Evolutionary conservation across 2,888 invertebrate genomes (phyloP).

Genomic region (Punctoribates punctum): DNA sequence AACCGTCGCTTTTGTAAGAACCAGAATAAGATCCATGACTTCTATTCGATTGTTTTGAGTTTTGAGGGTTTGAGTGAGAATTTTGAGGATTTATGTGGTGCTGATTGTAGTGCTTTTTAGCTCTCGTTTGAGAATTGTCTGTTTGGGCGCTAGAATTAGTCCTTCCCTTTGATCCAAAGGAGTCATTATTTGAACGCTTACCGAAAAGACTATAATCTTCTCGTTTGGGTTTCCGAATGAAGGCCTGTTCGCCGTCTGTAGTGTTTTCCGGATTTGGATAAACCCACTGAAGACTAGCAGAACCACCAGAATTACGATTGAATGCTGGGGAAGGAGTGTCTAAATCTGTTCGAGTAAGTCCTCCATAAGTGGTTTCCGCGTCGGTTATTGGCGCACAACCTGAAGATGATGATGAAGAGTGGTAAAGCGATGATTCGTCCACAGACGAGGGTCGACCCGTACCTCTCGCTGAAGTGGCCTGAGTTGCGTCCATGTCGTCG

Average conservation of each 20-base stretch:
- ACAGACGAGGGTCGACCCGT: constrained; percentile 64
- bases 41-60: neutral
- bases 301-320: constrained; percentile 42
- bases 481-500: constrained; percentile 25
- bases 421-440: constrained; percentile 73
- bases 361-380: constrained; percentile 29
- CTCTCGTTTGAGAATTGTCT: neutral
- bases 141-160: constrained; percentile 20
- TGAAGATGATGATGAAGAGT: constrained; percentile 77
- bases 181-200: constrained; percentile 1
- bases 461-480: neutral
- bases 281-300: constrained; percentile 45
- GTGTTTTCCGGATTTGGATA: constrained; percentile 38
- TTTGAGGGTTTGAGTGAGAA: neutral
- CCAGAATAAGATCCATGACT: constrained; percentile 23
- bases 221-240: neutral
- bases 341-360: constrained; percentile 66
- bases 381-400: constrained; percentile 66
- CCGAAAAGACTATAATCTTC: constrained; percentile 39
- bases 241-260: neutral
- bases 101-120: constrained; percentile 13
- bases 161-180: neutral
- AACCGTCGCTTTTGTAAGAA: constrained; percentile 26
- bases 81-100: neutral
- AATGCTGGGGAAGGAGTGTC: constrained; percentile 59